These are phyloP conservation scores for Eudyptes chrysolophus DNA, from an alignment of 2,113 vertebrate species.

Conservation along the genomic window DNA sequence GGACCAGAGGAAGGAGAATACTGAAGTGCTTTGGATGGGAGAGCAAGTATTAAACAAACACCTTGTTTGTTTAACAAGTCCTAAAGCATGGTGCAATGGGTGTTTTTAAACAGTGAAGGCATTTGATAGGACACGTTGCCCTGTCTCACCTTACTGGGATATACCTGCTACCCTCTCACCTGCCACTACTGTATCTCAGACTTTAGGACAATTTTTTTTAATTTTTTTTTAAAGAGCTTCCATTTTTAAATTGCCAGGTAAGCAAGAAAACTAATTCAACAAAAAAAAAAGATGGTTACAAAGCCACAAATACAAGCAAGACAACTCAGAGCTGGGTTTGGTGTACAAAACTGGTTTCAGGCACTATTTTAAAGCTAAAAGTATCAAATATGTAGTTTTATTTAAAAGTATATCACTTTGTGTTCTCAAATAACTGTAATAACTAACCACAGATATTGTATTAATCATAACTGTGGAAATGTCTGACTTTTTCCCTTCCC, in stretches of 20 bases:
- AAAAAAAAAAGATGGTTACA: background rate
- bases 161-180: background rate
- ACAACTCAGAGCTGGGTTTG: background rate
- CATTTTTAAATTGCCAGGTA: background rate
- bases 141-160: background rate
- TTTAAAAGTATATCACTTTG: background rate
- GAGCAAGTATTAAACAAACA: background rate
- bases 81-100: fast-evolving
- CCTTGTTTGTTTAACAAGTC: background rate
- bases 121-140: background rate
- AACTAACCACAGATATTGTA: background rate
- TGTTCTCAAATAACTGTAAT: background rate
- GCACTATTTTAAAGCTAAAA: background rate
- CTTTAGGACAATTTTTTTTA: background rate
- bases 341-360: background rate
- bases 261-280: background rate
- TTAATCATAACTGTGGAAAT: background rate
- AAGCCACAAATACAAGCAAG: background rate
- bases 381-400: background rate
- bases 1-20: background rate
- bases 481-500: background rate
- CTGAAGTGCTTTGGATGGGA: background rate
- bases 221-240: background rate
- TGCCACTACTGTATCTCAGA: background rate
- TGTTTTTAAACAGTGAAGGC: background rate